Evolutionary conservation across 1,140 invertebrate species (phyloP), one percentile per base, ranked within the genome.

Genomic region (Heliconius hewitsoni): DNA sequence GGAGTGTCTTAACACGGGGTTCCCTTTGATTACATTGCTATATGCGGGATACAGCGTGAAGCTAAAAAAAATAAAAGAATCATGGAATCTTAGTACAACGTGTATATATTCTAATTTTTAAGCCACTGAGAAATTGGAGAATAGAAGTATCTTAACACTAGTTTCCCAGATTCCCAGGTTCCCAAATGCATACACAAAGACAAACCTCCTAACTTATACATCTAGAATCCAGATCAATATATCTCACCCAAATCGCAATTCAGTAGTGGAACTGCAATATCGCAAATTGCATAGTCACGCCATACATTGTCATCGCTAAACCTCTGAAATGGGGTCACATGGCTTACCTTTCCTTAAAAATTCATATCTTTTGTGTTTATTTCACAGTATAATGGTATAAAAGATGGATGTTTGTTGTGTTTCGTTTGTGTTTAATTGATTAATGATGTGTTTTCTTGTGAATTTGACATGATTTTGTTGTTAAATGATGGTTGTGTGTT

Each of bases 211-310:
- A 66, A 30, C 19, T 23, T 27, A 60, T 13, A 19, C 9, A 27
- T 13, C 23, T 11, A 30, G 9, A 30, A 27, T 66, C 23, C 1
- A 66, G 23, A 66, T 66, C 60, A 27, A 27, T 27, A 57, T 57
- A 66, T 66, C 60, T 66, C 11, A 66, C 60, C 60, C 8, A 66
- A 66, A 66, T 16, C 60, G 1, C 60, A 16, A 27, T n/a, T 23
- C 11, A 11, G 13, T 66, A 23, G 50, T n/a, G 16, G 60, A 27
- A 66, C 60, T 75, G 74, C 74, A 76, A 70, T 76, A 71, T 70
- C 60, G 39, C 23, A 76, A 70, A 76, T 76, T 76, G 74, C 74
- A 70, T 37, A 52, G 52, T 60, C 73, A 60, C 52, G 55, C n/a
- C 71, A 66, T 66, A 66, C 23, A 75, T 66, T 60, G 74, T 66